These are phyloP conservation scores for Tipula lateralis DNA, from an alignment of 2,888 invertebrate species.

Conservation along the genomic window DNA sequence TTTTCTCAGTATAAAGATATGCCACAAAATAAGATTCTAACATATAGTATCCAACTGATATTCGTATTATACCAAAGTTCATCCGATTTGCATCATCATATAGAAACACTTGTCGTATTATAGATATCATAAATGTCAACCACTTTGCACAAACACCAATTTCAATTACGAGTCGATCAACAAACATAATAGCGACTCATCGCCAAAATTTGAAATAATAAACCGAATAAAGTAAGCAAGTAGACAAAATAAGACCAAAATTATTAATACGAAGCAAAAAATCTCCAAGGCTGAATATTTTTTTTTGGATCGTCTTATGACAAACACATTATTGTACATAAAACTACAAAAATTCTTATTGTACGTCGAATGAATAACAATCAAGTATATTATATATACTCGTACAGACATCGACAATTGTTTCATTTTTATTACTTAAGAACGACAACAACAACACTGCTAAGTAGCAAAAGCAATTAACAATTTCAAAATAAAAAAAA, in stretches of 20 bases:
- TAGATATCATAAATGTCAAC: background rate
- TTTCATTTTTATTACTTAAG: background rate
- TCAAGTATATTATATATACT: background rate
- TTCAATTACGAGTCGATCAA: background rate
- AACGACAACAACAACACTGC: background rate
- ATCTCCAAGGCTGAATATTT: background rate
- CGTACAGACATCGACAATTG: background rate
- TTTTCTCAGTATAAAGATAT: too few relatives aligned
- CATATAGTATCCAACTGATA: background rate
- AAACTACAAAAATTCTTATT: background rate
- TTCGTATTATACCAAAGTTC: background rate
- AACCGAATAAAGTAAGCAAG: too few relatives aligned
- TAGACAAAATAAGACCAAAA: background rate
- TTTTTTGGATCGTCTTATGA: background rate
- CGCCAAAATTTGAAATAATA: background rate
- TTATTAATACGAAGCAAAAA: background rate
- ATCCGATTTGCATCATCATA: background rate
- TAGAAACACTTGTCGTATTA: background rate
- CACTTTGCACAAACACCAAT: background rate
- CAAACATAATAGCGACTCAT: background rate
- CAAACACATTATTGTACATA: background rate
- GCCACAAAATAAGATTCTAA: background rate
- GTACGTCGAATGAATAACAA: background rate
- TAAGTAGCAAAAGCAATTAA: constrained; percentile 7
- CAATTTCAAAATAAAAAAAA: too few relatives aligned